A percentile compares a stretch with the other conserved stretches of the same genome.
phyloP scores from a whole-genome alignment of 2,113 vertebrate species.

The Clarias gariepinus region DNA sequence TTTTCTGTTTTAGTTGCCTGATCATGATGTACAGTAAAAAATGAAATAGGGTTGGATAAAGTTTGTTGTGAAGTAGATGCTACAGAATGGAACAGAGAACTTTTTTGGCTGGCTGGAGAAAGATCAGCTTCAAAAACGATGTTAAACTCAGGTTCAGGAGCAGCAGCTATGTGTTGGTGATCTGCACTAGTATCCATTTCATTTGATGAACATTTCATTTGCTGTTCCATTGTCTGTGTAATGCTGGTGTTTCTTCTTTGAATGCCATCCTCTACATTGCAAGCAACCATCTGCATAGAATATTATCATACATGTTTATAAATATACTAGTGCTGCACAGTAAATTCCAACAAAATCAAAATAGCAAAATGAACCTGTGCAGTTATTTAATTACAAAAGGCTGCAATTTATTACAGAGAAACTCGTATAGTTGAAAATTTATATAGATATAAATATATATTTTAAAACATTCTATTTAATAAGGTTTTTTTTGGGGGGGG shows the following conservation, averaged over 20 bases:
- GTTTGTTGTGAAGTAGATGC: neutral
- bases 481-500: too few species aligned
- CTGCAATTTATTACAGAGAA: too few species aligned
- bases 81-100: neutral
- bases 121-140: neutral
- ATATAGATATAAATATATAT: too few species aligned
- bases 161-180: neutral
- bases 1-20: neutral
- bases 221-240: neutral
- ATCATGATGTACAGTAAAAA: neutral
- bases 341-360: too few species aligned
- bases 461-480: too few species aligned
- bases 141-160: neutral
- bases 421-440: too few species aligned
- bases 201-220: neutral
- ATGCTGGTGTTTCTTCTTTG: neutral
- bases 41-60: neutral
- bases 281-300: neutral
- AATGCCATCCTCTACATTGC: neutral
- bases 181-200: neutral
- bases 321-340: too few species aligned
- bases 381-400: too few species aligned
- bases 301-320: constrained; percentile 6
- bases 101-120: neutral
- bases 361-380: too few species aligned